phyloP scores from a whole-genome alignment of 1,140 invertebrate genomes.

The Amphibalanus amphitrite region DNA sequence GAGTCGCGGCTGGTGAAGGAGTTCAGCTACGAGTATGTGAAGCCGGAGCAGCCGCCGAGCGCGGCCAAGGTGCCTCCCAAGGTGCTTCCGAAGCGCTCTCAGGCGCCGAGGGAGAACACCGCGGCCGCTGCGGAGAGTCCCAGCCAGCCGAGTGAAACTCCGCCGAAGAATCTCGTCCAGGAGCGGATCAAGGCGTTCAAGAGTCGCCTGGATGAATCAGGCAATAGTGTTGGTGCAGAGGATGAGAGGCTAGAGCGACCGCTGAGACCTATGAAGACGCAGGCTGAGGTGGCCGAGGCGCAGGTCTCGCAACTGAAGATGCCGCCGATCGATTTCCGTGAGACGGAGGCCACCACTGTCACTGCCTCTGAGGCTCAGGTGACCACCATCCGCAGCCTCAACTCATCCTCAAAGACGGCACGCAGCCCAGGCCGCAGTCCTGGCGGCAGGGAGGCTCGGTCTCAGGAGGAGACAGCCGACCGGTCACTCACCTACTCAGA shows the following conservation, averaged over 20 bases:
- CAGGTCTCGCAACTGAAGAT: not conserved
- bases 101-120: not conserved
- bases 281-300: slow-evolving; percentile 2
- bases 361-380: slow-evolving; percentile 19
- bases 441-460: slow-evolving; percentile 7
- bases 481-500: slow-evolving; percentile 6
- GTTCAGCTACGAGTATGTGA: slow-evolving; percentile 18
- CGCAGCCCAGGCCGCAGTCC: not conserved
- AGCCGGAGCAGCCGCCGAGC: slow-evolving; percentile 12
- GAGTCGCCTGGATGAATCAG: slow-evolving; percentile 17
- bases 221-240: slow-evolving; percentile 20
- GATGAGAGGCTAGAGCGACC: slow-evolving; percentile 15
- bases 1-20: slow-evolving; percentile 15
- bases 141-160: not conserved
- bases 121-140: too few species aligned
- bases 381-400: slow-evolving; percentile 8
- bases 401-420: not conserved
- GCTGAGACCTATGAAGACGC: not conserved
- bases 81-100: not conserved
- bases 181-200: slow-evolving; percentile 35
- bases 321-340: not conserved
- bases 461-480: slow-evolving; percentile 7
- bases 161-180: slow-evolving; percentile 33
- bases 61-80: slow-evolving; percentile 1
- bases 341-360: slow-evolving; percentile 15